A percentile compares a stretch with the other conserved stretches of the same genome.
Evolutionary conservation across 23 tunicate species (phyloP).

Genomic region (Corella eumyota): DNA sequence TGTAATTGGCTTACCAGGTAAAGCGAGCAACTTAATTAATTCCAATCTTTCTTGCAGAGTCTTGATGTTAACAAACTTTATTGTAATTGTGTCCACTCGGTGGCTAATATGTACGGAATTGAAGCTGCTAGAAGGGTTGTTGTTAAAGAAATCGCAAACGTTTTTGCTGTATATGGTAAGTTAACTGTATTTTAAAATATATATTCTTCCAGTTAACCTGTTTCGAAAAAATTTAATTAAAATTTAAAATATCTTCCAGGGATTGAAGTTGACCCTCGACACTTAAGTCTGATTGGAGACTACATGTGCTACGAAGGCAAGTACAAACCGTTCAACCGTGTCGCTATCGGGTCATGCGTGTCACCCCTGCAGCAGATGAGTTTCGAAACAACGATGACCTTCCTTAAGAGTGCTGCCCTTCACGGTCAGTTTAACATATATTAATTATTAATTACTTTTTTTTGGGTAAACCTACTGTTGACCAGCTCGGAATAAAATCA

Average conservation of each 20-base stretch:
- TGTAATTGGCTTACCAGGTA: no score
- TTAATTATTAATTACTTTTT: neutral
- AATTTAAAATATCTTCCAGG: conserved; percentile 24
- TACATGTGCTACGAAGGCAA: conserved; percentile 79
- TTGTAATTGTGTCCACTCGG: conserved; percentile 73
- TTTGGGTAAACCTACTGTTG: neutral
- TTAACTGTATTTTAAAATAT: neutral
- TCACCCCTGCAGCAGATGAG: conserved; percentile 95
- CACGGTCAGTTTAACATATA: conserved; percentile 39
- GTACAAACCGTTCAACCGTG: conserved; percentile 69
- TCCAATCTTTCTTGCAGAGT: conserved; percentile 33
- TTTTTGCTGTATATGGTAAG: conserved; percentile 88
- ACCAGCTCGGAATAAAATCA: neutral
- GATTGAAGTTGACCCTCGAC: conserved; percentile 81
- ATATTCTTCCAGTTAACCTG: no score
- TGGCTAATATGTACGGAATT: conserved; percentile 66
- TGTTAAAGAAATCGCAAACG: conserved; percentile 75
- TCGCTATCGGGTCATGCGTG: conserved; percentile 52
- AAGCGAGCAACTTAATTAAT: no score
- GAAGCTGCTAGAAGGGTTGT: conserved; percentile 88
- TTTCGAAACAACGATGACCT: conserved; percentile 69
- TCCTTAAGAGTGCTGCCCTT: conserved; percentile 67
- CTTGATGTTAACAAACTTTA: conserved; percentile 54
- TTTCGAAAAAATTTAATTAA: neutral
- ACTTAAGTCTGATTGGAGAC: conserved; percentile 70